Percentiles rank a stretch among this genome's conserved stretches.
These are phyloP conservation scores for Callinectes sapidus DNA, from an alignment of 2,888 invertebrate genomes.

Conservation along the genomic window DNA sequence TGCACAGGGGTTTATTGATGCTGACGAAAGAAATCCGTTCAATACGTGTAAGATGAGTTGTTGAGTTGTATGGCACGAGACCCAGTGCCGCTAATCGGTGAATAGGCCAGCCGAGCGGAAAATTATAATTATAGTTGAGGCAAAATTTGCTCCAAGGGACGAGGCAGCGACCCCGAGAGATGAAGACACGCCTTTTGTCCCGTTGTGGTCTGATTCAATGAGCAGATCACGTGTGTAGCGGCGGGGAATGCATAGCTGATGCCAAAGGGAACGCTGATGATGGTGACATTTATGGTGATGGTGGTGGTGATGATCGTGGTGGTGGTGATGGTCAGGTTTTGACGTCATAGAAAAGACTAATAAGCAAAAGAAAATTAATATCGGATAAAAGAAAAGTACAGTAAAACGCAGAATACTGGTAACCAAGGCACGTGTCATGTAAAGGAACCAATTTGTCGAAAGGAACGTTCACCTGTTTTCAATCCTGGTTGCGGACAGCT, in stretches of 20 bases:
- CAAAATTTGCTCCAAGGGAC: not conserved
- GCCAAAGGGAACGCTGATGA: not conserved
- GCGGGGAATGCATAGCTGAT: not conserved
- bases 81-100: not conserved
- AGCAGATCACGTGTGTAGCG: not conserved
- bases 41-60: not conserved
- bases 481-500: not conserved
- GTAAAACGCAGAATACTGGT: not conserved
- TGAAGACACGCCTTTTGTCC: conserved; percentile 21
- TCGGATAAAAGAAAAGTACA: not conserved
- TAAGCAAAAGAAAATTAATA: too few species aligned
- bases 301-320: not conserved
- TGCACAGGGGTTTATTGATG: not conserved
- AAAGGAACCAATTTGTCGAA: not conserved
- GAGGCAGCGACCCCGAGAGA: not conserved
- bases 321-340: not conserved
- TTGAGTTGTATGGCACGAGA: not conserved
- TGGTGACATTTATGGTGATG: not conserved
- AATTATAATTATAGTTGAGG: not conserved
- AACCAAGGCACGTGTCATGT: not conserved
- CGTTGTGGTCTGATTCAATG: not conserved
- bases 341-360: not conserved
- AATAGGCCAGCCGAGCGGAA: not conserved
- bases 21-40: not conserved
- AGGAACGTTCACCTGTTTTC: not conserved